Conservation (phyloP, 2,113 vertebrate species). For the Microtus montanus region DNA sequence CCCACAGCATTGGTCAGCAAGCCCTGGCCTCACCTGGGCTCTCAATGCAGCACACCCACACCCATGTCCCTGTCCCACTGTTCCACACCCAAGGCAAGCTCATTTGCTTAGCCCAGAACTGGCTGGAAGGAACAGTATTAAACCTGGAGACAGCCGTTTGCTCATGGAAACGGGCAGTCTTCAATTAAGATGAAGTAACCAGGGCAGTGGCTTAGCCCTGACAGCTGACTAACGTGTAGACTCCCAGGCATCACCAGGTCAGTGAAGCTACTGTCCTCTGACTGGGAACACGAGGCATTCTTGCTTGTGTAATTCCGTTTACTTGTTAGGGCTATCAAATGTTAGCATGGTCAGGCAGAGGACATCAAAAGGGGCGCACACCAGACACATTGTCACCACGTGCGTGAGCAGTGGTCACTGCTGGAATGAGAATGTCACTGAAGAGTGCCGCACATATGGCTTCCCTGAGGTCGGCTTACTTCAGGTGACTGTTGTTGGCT, state of each 20-base stretch:
- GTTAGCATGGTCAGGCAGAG: neutral
- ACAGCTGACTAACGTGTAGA: neutral
- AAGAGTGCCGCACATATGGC: neutral
- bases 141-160: constrained; percentile 1
- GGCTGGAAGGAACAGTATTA: neutral
- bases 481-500: neutral
- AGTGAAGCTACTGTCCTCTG: neutral
- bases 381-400: neutral
- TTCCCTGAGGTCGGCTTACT: rapidly evolving
- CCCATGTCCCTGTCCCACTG: too few species aligned
- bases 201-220: neutral
- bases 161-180: neutral
- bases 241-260: neutral
- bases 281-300: neutral
- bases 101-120: rapidly evolving
- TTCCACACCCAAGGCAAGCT: neutral
- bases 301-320: neutral
- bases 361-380: neutral
- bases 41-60: too few species aligned
- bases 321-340: constrained; percentile 10
- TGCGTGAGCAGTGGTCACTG: neutral
- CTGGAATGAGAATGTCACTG: too few species aligned
- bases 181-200: neutral
- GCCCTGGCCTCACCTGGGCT: neutral
- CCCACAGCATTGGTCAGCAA: rapidly evolving